These are phyloP conservation scores for Paracyprichromis sp. DNA, from an alignment of 2,113 vertebrate species.

Conservation along the genomic window DNA sequence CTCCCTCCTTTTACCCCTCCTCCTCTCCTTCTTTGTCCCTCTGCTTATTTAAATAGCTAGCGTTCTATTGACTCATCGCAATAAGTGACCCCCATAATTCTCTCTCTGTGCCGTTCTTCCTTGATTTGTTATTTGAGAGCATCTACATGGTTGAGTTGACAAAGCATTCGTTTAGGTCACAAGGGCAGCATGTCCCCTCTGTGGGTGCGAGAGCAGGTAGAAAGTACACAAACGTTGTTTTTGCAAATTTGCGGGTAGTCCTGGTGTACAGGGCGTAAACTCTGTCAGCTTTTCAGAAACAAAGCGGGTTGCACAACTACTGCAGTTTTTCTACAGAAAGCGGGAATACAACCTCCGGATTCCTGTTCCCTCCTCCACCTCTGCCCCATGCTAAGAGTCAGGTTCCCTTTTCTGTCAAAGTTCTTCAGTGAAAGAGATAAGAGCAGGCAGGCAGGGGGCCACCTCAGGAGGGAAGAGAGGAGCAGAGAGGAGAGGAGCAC, in stretches of 20 bases:
- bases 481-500: constrained; percentile 33
- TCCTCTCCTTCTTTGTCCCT: neutral
- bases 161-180: neutral
- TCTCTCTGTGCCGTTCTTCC: neutral
- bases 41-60: constrained; percentile 11
- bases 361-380: constrained; percentile 37
- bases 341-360: constrained; percentile 16
- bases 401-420: constrained; percentile 67
- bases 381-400: constrained; percentile 51
- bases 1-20: constrained; percentile 18
- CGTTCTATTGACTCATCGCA: neutral
- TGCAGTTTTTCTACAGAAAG: neutral
- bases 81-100: constrained; percentile 1
- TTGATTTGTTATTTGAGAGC: neutral
- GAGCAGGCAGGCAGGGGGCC: constrained; percentile 40
- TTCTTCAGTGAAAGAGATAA: constrained; percentile 59
- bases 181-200: neutral
- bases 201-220: neutral
- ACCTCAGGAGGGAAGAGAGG: constrained; percentile 5
- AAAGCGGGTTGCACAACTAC: constrained; percentile 29
- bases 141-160: neutral
- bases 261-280: neutral
- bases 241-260: neutral
- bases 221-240: neutral
- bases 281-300: constrained; percentile 4